These are phyloP conservation scores for Cephus pulcher DNA, from an alignment of 2,888 invertebrate species.

Conservation along the genomic window DNA sequence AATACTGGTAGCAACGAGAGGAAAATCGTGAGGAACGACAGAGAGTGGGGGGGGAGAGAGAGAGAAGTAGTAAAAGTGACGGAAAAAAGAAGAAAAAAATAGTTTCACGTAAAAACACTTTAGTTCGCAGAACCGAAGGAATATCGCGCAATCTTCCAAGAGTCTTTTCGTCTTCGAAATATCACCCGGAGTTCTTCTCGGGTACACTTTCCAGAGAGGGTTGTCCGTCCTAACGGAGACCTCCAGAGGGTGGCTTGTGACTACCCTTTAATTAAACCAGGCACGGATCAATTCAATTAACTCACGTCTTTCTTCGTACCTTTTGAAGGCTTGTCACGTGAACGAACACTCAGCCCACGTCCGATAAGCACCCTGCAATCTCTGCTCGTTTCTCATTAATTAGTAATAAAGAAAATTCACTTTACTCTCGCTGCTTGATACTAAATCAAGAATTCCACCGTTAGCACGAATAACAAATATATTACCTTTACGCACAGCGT, in stretches of 20 bases:
- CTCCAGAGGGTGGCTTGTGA: background rate
- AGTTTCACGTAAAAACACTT: background rate
- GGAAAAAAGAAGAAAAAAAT: background rate
- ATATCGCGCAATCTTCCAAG: background rate
- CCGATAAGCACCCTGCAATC: background rate
- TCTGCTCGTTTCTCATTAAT: background rate
- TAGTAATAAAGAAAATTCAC: background rate
- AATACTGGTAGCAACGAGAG: background rate
- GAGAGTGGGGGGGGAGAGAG: background rate
- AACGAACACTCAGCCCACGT: background rate
- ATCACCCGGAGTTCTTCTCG: background rate
- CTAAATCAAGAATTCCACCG: background rate
- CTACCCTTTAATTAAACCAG: background rate
- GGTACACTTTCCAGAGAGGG: background rate
- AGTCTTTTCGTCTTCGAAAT: background rate
- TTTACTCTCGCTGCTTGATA: background rate
- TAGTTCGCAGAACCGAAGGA: background rate
- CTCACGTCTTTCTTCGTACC: background rate
- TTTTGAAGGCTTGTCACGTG: background rate
- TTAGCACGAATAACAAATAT: background rate
- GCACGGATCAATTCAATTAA: background rate
- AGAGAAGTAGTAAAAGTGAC: background rate
- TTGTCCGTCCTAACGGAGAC: background rate
- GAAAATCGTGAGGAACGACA: background rate
- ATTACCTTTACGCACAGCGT: background rate